Conservation (phyloP, 2,888 invertebrate genomes). For the Tetropium fuscum region DNA sequence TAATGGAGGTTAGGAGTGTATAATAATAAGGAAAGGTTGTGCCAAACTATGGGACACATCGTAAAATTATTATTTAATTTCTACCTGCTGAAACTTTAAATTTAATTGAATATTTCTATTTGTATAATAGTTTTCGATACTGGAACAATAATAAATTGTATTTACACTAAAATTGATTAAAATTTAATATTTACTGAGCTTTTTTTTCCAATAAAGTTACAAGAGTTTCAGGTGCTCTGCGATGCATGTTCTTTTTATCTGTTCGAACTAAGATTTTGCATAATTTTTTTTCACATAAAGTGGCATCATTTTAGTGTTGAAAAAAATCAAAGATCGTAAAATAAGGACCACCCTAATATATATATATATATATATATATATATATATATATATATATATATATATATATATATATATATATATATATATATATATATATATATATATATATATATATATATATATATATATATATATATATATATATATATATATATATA, state of each 20-base stretch:
- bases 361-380: conserved; percentile 17
- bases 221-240: neutral
- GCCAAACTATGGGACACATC: no score
- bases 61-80: no score
- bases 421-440: conserved; percentile 20
- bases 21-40: no score
- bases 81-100: no score
- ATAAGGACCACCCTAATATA: neutral
- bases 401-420: conserved; percentile 30
- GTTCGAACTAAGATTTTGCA: neutral
- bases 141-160: no score
- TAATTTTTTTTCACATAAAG: neutral
- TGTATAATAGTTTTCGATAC: no score
- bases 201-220: no score
- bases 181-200: no score
- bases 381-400: conserved; percentile 24
- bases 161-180: no score
- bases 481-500: conserved; percentile 28
- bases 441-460: conserved; percentile 27
- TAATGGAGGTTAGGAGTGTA: no score
- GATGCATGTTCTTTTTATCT: neutral
- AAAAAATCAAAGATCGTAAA: neutral
- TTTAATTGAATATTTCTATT: no score
- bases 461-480: conserved; percentile 26
- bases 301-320: neutral